Conservation (phyloP, 2,797 vertebrate genomes). For the Zalophus californianus region DNA sequence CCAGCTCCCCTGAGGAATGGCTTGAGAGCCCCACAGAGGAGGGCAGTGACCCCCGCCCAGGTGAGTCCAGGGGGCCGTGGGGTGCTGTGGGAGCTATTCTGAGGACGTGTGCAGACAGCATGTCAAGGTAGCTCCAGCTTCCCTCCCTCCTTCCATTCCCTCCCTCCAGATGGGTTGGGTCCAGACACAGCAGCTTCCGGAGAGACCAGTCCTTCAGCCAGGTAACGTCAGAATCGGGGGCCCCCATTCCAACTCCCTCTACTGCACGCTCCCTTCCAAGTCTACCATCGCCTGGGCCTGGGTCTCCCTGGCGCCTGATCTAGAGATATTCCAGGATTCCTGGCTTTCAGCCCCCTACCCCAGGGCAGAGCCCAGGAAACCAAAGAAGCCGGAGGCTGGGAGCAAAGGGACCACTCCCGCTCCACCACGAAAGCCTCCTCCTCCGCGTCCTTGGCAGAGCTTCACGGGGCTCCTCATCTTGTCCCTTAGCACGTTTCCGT, state of each 20-base stretch:
- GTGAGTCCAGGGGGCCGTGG: neutral
- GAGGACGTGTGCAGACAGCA: accelerated
- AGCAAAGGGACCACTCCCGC: neutral
- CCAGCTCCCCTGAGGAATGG: slow-evolving; percentile 78
- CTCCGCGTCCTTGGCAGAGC: neutral
- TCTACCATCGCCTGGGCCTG: neutral
- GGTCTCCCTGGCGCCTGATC: neutral
- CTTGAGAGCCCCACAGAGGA: slow-evolving; percentile 75
- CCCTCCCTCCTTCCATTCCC: neutral
- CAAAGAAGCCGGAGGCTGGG: neutral
- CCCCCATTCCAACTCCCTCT: neutral
- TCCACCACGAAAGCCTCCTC: neutral
- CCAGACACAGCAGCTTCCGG: neutral
- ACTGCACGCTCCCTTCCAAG: neutral
- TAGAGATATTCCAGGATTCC: neutral
- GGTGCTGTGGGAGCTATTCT: too few species aligned
- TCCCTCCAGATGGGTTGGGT: slow-evolving; percentile 50
- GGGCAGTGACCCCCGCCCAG: slow-evolving; percentile 29
- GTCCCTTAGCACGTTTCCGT: accelerated
- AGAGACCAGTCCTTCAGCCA: slow-evolving; percentile 70
- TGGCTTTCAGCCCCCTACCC: neutral
- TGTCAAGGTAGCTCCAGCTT: accelerated
- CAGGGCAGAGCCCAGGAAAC: neutral
- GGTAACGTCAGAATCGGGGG: slow-evolving; percentile 56
- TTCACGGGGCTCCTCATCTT: neutral